A percentile compares a stretch with the other conserved stretches of the same genome.
Evolutionary conservation across 2,113 vertebrate species (phyloP).

Genomic region (Phoxinus phoxinus): DNA sequence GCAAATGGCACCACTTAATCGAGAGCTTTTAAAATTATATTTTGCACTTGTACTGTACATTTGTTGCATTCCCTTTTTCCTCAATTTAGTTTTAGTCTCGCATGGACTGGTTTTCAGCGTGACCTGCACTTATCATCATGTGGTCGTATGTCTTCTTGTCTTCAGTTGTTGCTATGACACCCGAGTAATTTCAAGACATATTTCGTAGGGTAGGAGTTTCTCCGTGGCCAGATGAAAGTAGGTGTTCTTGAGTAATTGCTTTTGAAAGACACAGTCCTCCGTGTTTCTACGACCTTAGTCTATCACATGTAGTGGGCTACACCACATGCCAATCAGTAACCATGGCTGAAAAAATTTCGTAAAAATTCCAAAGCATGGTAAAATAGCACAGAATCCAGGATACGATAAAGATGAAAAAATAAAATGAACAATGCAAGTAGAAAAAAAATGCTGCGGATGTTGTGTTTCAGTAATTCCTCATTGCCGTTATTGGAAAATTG

Average conservation of each 20-base stretch:
- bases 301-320: constrained; percentile 28
- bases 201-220: constrained; percentile 36
- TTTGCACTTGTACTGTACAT: neutral
- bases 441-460: neutral
- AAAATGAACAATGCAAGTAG: neutral
- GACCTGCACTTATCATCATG: constrained; percentile 2
- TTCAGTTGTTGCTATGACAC: constrained; percentile 31
- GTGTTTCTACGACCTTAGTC: constrained; percentile 37
- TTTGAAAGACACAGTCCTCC: constrained; percentile 46
- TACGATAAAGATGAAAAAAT: neutral
- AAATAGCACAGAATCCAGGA: neutral
- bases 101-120: neutral
- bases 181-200: constrained; percentile 28
- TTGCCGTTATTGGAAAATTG: neutral
- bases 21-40: neutral
- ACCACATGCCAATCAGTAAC: constrained; percentile 25
- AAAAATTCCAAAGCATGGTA: neutral
- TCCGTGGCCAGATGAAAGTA: constrained; percentile 44
- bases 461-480: constrained; percentile 22
- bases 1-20: neutral
- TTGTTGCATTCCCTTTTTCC: neutral
- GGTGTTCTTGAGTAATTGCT: constrained; percentile 47
- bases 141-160: constrained; percentile 17
- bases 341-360: neutral
- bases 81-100: neutral